These are phyloP conservation scores for Chionomys nivalis DNA, from an alignment of 2,113 vertebrate species.

Conservation along the genomic window DNA sequence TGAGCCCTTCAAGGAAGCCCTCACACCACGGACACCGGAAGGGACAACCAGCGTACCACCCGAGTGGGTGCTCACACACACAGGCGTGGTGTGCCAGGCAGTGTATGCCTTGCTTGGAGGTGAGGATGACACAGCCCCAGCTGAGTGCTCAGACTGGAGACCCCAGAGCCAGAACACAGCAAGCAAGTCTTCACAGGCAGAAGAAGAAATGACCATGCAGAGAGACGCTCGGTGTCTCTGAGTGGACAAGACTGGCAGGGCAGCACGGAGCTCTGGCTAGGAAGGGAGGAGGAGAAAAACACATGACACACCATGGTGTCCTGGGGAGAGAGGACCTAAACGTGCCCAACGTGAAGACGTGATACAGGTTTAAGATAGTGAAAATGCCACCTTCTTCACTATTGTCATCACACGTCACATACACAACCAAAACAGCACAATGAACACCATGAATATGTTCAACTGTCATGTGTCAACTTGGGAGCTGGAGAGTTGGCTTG, in stretches of 20 bases:
- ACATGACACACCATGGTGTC: rapidly evolving
- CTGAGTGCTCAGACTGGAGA: background rate
- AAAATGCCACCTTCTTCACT: no score
- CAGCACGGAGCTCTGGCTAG: no score
- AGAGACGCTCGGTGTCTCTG: background rate
- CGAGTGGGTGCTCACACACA: background rate
- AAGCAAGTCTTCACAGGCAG: background rate
- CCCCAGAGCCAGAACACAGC: rapidly evolving
- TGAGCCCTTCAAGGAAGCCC: rapidly evolving
- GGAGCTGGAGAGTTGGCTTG: background rate
- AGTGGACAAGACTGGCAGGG: background rate
- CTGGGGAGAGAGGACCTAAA: background rate
- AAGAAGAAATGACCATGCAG: background rate
- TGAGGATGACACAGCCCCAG: background rate
- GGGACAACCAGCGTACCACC: rapidly evolving
- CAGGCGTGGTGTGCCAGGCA: background rate
- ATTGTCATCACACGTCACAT: background rate
- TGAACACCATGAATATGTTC: background rate
- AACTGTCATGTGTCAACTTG: background rate
- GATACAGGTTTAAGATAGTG: background rate
- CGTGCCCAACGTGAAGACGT: rapidly evolving
- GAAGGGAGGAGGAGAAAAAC: background rate
- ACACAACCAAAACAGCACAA: background rate
- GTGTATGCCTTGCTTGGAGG: background rate
- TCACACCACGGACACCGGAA: rapidly evolving